Evolutionary conservation across 2,888 invertebrate species (phyloP), one percentile per base, ranked within the genome.

Genomic region (Pandemis corylana): DNA sequence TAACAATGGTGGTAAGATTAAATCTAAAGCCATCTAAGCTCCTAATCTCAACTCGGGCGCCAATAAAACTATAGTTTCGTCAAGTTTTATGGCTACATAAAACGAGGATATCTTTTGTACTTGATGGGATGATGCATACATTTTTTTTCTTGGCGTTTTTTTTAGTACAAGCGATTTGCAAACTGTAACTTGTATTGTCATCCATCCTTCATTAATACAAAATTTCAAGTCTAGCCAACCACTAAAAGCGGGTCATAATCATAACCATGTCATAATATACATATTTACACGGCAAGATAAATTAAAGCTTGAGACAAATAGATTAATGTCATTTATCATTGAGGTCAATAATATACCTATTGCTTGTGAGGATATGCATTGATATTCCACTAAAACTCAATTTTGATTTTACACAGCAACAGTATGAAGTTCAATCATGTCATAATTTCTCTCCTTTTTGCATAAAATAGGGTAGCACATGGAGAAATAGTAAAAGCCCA

Each of bases 401-500:
- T 64, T 51, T 44, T 12, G 36, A 81, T 80, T 89, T 77, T 84
- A 90, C 79, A 94, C 91, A 77, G 88, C 87, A 79, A 94, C 91
- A 77, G 88, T 87, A 2, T 95, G 91, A 76, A 95, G 81, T 74
- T 94, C 94, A 84, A 95, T 95, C 83, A 95, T 94, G 78, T 95
- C 94, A 87, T 95, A 95, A 77, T 95, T 95, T 69, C 93, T 89
- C 74, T 94, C 90, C 78, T 95, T 94, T 77, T 94, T 93, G 79
- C 96, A 96, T 65, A 96, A 83, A 66, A 95, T 92, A 44, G 96
- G 96, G 85, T 96, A 96, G 80, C 96, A 96, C 79, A 96, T 94
- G 46, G 96, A 94, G 77, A 95, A 95, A 81, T 96, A 96, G 82
- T 97, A 96, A 59, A 95, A 91, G 0, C 95, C 95, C 85, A 95